Evolutionary conservation across 2,888 invertebrate species (phyloP), one percentile per base, ranked within the genome.

Genomic region (Pterostichus madidus): DNA sequence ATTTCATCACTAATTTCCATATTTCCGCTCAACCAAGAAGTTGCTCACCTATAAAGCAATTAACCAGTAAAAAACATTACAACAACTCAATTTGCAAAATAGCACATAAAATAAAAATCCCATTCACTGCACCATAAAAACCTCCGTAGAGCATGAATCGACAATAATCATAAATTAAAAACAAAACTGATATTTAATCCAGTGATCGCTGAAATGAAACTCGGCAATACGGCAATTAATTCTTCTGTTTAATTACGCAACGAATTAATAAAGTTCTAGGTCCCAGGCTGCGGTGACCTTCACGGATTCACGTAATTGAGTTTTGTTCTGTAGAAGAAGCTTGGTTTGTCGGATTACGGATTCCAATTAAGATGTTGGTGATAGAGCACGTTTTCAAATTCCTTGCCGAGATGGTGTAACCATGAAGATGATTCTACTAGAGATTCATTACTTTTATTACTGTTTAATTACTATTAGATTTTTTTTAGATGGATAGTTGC

Each of bases 151-250:
- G 64, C 64, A 64, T 64, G 64, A 64, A 64, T 64, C 64, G 31
- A 35, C 64, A 64, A 64, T 64, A 64, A 64, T 64, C 32, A 64
- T 64, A 64, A 64, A 64, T 64, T 64, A 64, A 64, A 64, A 64
- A 32, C 64, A 64, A 64, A 39, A 35, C 64, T 64, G 32, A 64
- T 64, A 32, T 64, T 64, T 64, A 64, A 64, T 64, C 64, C n/a
- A 24, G 64, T 35, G 64, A 64, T 64, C 64, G 32, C n/a, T 35
- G 64, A 35, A 32, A 32, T n/a, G 64, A 64, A 64, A 64, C 64
- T 64, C n/a, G n/a, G 64, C 64, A 64, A 64, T 64, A 35, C 32
- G 64, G 32, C 64, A 64, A 64, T 64, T 64, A 64, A 64, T 64
- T 64, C 64, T n/a, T 35, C 35, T 32, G 64, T 64, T 49, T 64